Base-by-base conservation (phyloP, 2,888 invertebrate species). In the Chironomus riparius region DNA sequence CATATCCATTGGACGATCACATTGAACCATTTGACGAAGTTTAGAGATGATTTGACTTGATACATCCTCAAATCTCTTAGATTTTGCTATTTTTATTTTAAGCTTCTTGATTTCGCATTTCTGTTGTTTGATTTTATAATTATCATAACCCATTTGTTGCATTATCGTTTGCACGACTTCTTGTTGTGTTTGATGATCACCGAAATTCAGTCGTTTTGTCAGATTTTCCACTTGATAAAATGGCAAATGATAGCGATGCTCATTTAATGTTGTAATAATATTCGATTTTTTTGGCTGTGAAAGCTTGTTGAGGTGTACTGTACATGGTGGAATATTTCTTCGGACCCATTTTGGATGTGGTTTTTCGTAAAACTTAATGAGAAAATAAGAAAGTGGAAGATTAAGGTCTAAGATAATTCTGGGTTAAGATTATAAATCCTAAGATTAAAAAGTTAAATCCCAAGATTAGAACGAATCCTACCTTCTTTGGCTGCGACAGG, bases 401-500 rank as follows among this genome's bases (percentile, higher is more conserved):
- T n/a, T n/a, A n/a, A n/a, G n/a, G n/a, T n/a, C n/a, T 50, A 3
- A 13, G 15, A 22, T 3, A 24, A 24, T 3, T 24, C 22, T 3
- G 22, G 22, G 22, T 24, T 24, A 24, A 24, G 3, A 24, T 4
- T 10, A 50, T 47, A 70, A 47, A 13, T 48, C 18, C 6, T 7
- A 4, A 47, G 15, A 12, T 47, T 18, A 18, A 10, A 7, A 47
- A 28, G 1, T 28, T 24, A 71, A 56, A 21, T 28, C n/a, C 13
- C 10, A n/a, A 24, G 15, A n/a, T 24, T 28, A 28, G 2, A 4
- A 56, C 0, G 1, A 15, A 38, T 24, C n/a, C 13, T 28, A 71
- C 56, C 21, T n/a, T n/a, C 15, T 81, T 82, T 6, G 84, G 84
- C 1, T 81, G 81, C 2, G 83, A 80, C 65, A 84, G 76, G 74